phyloP scores from a whole-genome alignment of 2,888 invertebrate genomes.

The Drosophila putrida region DNA sequence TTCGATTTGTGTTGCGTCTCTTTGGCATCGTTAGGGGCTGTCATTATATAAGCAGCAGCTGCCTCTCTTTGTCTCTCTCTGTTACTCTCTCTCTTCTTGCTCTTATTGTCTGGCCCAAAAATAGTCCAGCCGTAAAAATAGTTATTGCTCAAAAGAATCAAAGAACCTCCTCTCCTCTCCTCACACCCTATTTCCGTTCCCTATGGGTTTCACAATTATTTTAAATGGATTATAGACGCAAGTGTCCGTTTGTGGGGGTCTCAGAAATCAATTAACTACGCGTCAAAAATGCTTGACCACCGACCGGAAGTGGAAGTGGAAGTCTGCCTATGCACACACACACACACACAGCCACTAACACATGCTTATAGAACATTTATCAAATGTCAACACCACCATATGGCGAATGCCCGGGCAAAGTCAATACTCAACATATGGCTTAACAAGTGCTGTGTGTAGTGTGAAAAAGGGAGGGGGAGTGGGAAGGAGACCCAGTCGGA shows the following conservation, averaged over 20 bases:
- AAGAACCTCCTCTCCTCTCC: constrained; percentile 1
- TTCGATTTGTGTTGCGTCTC: constrained; percentile 26
- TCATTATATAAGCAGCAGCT: constrained; percentile 57
- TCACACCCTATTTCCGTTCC: background rate
- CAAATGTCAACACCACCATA: constrained; percentile 71
- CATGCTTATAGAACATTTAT: constrained; percentile 61
- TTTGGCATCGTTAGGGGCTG: constrained; percentile 68
- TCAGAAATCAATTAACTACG: constrained; percentile 77
- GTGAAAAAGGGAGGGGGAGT: background rate
- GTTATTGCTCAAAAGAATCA: constrained; percentile 35
- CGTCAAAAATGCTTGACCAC: constrained; percentile 59
- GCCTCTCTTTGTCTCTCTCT: constrained; percentile 1
- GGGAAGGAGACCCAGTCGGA: background rate
- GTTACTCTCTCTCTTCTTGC: constrained; percentile 1
- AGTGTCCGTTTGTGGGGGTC: constrained; percentile 47
- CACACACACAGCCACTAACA: constrained; percentile 8
- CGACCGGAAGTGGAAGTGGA: constrained; percentile 58
- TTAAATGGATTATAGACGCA: constrained; percentile 70
- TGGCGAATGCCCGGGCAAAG: constrained; percentile 56
- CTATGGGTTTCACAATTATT: constrained; percentile 31
- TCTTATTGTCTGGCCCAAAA: constrained; percentile 39
- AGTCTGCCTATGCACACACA: constrained; percentile 13
- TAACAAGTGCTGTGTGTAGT: constrained; percentile 15
- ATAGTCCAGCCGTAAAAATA: constrained; percentile 52
- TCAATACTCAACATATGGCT: constrained; percentile 59